phyloP scores from a whole-genome alignment of 23 tunicate species.

The Trididemnum clinides region DNA sequence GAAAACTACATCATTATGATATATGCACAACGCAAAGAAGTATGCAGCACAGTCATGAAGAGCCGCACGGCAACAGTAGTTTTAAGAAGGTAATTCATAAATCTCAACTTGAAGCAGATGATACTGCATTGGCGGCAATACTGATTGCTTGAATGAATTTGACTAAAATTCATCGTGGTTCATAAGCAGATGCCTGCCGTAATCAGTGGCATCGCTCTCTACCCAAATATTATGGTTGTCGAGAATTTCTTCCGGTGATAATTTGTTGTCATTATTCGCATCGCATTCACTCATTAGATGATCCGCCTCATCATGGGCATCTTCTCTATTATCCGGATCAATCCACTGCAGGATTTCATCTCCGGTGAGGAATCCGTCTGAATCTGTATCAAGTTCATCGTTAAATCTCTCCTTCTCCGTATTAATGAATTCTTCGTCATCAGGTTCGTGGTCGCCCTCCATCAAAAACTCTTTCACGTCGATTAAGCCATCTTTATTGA shows the following conservation, averaged over 20 bases:
- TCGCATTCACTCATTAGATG: constrained; percentile 73
- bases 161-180: constrained; percentile 90
- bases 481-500: constrained; percentile 42
- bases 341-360: constrained; percentile 78
- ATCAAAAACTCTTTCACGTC: constrained; percentile 32
- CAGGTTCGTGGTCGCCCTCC: constrained; percentile 10
- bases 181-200: constrained; percentile 69
- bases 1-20: no score
- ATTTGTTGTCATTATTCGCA: constrained; percentile 30
- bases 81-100: no score
- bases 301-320: constrained; percentile 79
- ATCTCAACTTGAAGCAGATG: no score
- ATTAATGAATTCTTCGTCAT: constrained; percentile 49
- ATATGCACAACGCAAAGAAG: no score
- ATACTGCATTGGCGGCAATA: no score
- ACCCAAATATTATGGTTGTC: constrained; percentile 79
- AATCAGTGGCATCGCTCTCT: constrained; percentile 95
- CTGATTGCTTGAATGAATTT: no score
- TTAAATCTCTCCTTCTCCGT: constrained; percentile 49
- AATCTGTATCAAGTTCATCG: constrained; percentile 53
- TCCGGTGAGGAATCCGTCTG: constrained; percentile 37
- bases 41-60: no score
- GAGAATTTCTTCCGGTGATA: constrained; percentile 70
- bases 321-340: constrained; percentile 67
- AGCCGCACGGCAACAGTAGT: no score